These are phyloP conservation scores for Ochropacha duplaris DNA, from an alignment of 2,888 invertebrate genomes.

Conservation along the genomic window DNA sequence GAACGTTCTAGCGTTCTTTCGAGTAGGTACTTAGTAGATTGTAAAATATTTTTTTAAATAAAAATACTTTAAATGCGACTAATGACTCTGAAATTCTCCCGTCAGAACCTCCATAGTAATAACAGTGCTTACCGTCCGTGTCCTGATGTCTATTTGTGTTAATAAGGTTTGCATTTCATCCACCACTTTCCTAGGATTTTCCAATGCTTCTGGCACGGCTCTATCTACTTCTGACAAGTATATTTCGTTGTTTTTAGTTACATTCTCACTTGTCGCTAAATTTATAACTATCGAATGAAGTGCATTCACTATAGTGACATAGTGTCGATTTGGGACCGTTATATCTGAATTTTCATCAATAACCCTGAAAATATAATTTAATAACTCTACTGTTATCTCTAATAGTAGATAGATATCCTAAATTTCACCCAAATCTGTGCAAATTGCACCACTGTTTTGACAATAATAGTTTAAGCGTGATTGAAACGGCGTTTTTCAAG, in stretches of 20 bases:
- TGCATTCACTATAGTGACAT: background rate
- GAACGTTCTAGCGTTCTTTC: too few species aligned
- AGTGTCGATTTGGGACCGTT: background rate
- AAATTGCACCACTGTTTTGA: too few species aligned
- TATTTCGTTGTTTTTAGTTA: background rate
- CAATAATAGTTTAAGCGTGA: too few species aligned
- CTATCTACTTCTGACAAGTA: background rate
- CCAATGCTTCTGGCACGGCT: background rate
- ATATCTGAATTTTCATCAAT: background rate
- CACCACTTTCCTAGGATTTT: background rate
- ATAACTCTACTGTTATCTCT: too few species aligned
- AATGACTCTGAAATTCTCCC: too few species aligned
- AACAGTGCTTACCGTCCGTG: background rate
- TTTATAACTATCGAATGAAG: background rate
- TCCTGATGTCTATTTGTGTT: background rate
- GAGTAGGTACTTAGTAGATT: too few species aligned
- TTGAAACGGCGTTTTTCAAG: too few species aligned
- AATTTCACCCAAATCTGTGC: too few species aligned
- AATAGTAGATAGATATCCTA: too few species aligned
- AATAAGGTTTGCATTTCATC: background rate
- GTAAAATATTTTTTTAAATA: too few species aligned
- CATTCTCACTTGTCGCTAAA: background rate
- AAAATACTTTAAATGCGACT: too few species aligned
- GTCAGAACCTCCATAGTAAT: background rate
- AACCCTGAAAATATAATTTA: background rate